These are phyloP conservation scores for Acronicta alni DNA, from an alignment of 2,888 invertebrate genomes.

Conservation along the genomic window DNA sequence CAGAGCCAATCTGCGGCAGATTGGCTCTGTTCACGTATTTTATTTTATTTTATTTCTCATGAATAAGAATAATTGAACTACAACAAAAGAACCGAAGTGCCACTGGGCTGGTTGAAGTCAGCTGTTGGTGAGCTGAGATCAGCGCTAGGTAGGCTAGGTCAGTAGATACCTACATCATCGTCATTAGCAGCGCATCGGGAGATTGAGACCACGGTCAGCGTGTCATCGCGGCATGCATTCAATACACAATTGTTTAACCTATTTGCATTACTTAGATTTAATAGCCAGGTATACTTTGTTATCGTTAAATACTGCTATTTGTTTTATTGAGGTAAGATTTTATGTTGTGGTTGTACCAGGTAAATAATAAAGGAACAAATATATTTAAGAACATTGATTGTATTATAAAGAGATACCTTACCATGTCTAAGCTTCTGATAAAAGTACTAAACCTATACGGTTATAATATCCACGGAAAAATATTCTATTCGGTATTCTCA, in stretches of 20 bases:
- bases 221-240: slow-evolving; percentile 64
- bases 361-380: no score
- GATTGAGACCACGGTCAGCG: slow-evolving; percentile 73
- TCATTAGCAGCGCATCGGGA: slow-evolving; percentile 30
- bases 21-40: no score
- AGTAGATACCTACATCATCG: slow-evolving; percentile 17
- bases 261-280: slow-evolving; percentile 30
- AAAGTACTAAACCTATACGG: no score
- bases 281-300: neutral
- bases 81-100: neutral
- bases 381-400: no score
- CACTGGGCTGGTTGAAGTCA: neutral
- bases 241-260: slow-evolving; percentile 38
- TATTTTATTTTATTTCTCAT: no score
- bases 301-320: slow-evolving; percentile 1
- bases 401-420: no score
- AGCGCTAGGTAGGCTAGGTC: no score
- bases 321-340: neutral
- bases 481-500: no score
- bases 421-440: no score
- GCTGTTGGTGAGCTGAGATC: neutral
- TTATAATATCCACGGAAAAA: no score
- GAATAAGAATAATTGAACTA: no score
- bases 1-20: no score
- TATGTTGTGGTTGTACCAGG: neutral